phyloP scores from a whole-genome alignment of 2,797 vertebrate species.

The Muscicapa comitata region DNA sequence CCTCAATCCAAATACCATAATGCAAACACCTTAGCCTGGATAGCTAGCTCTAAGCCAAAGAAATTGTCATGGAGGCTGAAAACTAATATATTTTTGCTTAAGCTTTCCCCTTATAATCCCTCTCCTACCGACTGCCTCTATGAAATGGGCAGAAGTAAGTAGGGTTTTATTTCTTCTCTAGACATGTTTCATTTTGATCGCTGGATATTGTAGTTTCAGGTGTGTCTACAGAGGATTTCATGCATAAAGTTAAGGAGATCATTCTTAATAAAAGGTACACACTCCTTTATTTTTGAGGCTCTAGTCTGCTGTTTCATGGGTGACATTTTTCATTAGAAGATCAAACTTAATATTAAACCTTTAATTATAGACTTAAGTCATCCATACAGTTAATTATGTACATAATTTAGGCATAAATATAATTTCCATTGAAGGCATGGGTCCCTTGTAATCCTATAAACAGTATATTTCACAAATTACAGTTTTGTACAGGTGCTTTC shows the following conservation, averaged over 20 bases:
- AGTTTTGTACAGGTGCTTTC: background rate
- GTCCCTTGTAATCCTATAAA: background rate
- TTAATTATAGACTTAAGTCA: background rate
- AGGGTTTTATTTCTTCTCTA: constrained; percentile 1
- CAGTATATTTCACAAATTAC: background rate
- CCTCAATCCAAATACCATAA: background rate
- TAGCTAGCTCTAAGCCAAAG: background rate
- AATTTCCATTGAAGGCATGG: background rate
- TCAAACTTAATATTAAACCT: background rate
- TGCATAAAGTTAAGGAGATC: background rate
- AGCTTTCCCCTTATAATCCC: background rate
- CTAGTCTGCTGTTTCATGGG: background rate
- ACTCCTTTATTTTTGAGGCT: background rate
- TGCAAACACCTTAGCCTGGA: background rate
- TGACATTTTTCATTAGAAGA: background rate
- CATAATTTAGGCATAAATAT: background rate
- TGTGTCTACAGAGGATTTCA: background rate
- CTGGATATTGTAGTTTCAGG: background rate
- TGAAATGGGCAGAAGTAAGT: background rate
- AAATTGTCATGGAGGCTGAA: background rate
- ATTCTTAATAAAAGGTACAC: background rate
- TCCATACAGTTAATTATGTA: background rate
- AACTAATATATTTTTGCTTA: background rate
- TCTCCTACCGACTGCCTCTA: background rate
- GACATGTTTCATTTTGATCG: background rate